Evolutionary conservation across 2,888 invertebrate species (phyloP).

Genomic region (Chironomus tentans): DNA sequence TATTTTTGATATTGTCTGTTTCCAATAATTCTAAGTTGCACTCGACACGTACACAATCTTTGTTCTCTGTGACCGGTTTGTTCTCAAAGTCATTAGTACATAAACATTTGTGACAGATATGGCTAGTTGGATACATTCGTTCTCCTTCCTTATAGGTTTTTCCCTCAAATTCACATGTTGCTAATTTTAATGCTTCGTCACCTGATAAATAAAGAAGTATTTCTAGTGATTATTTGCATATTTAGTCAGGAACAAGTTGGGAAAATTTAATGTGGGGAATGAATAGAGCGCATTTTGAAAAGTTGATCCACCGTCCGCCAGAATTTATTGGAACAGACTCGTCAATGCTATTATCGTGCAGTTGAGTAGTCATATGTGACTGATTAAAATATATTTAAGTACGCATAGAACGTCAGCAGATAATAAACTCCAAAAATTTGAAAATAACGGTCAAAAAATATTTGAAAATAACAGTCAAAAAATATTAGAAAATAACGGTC

Average conservation of each 20-base stretch:
- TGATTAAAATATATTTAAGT: too few species aligned
- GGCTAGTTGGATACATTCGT: slow-evolving; percentile 28
- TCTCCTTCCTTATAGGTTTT: slow-evolving; percentile 30
- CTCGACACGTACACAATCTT: slow-evolving; percentile 29
- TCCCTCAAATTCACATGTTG: slow-evolving; percentile 29
- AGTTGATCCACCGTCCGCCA: too few species aligned
- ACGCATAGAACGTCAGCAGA: too few species aligned
- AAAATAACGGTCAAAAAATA: too few species aligned
- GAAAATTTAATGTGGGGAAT: not conserved
- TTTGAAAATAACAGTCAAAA: too few species aligned
- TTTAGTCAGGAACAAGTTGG: not conserved
- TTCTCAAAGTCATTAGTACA: slow-evolving; percentile 27
- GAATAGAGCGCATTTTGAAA: too few species aligned
- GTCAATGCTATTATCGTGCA: too few species aligned
- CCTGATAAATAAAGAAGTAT: not conserved
- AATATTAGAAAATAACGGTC: too few species aligned
- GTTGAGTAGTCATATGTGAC: too few species aligned
- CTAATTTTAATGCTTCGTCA: slow-evolving; percentile 7
- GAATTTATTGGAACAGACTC: too few species aligned
- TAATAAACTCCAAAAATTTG: too few species aligned
- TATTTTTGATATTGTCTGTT: slow-evolving; percentile 28
- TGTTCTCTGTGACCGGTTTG: slow-evolving; percentile 26
- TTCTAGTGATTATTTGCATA: not conserved
- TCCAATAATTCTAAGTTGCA: slow-evolving; percentile 30
- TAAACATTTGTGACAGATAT: slow-evolving; percentile 26